Base-by-base conservation (phyloP, 2,797 vertebrate species). In the Bufotes viridis region DNA sequence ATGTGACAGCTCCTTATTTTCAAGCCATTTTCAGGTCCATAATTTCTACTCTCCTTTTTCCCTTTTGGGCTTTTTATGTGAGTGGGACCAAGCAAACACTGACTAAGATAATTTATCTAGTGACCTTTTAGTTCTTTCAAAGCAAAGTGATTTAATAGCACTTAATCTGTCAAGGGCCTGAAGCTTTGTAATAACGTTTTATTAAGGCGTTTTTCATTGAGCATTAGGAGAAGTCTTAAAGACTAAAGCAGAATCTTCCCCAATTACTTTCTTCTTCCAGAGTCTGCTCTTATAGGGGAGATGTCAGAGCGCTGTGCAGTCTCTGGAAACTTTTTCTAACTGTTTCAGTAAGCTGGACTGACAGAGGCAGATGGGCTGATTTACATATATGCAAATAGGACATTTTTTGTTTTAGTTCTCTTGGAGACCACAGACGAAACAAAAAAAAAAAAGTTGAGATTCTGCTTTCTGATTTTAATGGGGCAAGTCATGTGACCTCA, bases 61-160 rank as follows among this genome's bases (percentile, higher is more conserved):
- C 88, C 84, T 89, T 86, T 89, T 86, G 84, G 84, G 60, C 61
- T 89, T 89, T 89, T 89, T 53, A 88, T 20, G 65, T 92, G 88
- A 90, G 92, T 82, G 90, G 92, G 93, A 94, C 92, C 87, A 90
- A 91, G 92, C 91, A 93, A 94, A 94, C 93, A 92, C 22, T 87
- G 91, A 85, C 92, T 92, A 89, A 94, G 94, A 93, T 93, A 94
- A 95, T 95, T 94, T 91, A 95, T 96, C 94, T 95, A 95, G 92
- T 95, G 94, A 94, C 94, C 95, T 95, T 95, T 94, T 92, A 92
- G 91, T 89, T 93, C 93, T 92, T 94, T 94, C 93, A 94, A 92
- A 93, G 92, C 87, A 93, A 95, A 94, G 92, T 95, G 94, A 95
- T 95, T 95, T 95, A 95, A 94, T 93, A 94, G 93, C 93, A 95